phyloP scores from a whole-genome alignment of 2,888 invertebrate species.

The Xestoiulus laeticollis region DNA sequence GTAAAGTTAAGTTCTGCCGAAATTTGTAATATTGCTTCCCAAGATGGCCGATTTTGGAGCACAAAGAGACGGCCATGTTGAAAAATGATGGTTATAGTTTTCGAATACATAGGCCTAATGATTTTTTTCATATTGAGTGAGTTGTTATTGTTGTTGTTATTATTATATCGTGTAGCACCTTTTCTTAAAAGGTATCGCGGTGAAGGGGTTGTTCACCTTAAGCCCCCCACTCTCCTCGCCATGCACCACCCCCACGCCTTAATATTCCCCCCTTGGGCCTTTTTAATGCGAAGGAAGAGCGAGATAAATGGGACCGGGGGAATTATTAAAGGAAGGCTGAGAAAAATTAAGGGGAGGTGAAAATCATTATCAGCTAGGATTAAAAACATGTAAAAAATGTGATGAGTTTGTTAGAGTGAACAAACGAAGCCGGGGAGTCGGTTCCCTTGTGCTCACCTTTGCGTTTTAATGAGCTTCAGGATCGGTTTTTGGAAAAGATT shows the following conservation, averaged over 20 bases:
- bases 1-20: no score
- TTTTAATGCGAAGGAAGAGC: slow-evolving; percentile 23
- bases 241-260: slow-evolving; percentile 7
- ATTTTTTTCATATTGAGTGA: not conserved
- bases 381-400: slow-evolving; percentile 47
- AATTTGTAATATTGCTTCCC: no score
- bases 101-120: not conserved
- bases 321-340: slow-evolving; percentile 23
- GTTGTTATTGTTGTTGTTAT: slow-evolving; percentile 37
- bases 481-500: slow-evolving; percentile 25
- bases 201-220: slow-evolving; percentile 19
- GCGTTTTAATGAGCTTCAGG: slow-evolving; percentile 41
- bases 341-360: slow-evolving; percentile 34
- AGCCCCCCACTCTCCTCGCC: not conserved
- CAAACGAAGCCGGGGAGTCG: slow-evolving; percentile 37
- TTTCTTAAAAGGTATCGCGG: slow-evolving; percentile 8
- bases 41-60: no score
- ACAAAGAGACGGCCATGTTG: no score
- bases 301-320: slow-evolving; percentile 20
- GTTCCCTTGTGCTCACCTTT: slow-evolving; percentile 30
- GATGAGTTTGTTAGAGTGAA: slow-evolving; percentile 47
- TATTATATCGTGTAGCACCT: slow-evolving; percentile 8
- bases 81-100: no score
- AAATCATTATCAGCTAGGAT: slow-evolving; percentile 46
- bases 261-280: slow-evolving; percentile 6